Conservation (phyloP, 2,888 invertebrate genomes). For the Mesorhabditis belari region DNA sequence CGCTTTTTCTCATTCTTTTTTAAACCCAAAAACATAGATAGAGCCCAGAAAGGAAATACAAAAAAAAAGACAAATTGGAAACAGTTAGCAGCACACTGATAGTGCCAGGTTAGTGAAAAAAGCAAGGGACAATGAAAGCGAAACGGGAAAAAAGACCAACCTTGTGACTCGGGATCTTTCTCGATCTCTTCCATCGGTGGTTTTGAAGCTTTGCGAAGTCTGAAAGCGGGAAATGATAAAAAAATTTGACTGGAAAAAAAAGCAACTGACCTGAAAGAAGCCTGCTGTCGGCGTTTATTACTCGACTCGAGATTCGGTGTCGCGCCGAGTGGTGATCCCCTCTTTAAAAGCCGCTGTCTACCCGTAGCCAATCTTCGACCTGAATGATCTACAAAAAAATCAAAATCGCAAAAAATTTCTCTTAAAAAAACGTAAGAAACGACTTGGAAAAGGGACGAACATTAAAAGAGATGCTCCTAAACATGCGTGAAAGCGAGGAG, state of each 20-base stretch:
- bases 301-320: conserved; percentile 38
- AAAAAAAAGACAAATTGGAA: too few relatives aligned
- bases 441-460: too few relatives aligned
- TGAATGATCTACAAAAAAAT: conserved; percentile 11
- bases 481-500: too few relatives aligned
- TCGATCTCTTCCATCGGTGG: conserved; percentile 27
- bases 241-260: background rate
- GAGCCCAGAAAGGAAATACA: too few relatives aligned
- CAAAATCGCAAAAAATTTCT: too few relatives aligned
- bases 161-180: conserved; percentile 16
- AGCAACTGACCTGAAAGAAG: conserved; percentile 30
- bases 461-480: too few relatives aligned
- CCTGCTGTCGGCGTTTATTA: conserved; percentile 27
- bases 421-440: too few relatives aligned
- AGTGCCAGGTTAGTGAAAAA: background rate
- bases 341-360: conserved; percentile 49
- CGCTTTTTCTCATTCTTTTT: too few relatives aligned
- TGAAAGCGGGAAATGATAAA: conserved; percentile 1
- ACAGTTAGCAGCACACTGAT: too few relatives aligned
- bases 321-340: conserved; percentile 41
- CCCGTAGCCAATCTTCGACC: conserved; percentile 51
- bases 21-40: too few relatives aligned
- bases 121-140: background rate
- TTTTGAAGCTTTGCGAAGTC: conserved; percentile 39
- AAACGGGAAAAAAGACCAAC: background rate